Evolutionary conservation across 2,888 invertebrate species (phyloP), one percentile per base, ranked within the genome.

Genomic region (Drosophila leonis): DNA sequence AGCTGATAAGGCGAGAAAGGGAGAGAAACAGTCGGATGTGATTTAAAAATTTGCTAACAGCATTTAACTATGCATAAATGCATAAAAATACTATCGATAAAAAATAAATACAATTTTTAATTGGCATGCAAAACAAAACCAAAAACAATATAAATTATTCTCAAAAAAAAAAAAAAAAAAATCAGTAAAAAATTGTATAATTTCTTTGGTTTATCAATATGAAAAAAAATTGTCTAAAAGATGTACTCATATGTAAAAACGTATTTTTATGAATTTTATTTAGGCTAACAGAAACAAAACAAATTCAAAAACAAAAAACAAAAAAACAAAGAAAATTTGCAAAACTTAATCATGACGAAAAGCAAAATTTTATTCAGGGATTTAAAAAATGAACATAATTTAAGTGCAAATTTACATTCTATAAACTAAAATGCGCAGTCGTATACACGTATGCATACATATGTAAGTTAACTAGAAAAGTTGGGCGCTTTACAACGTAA

Each of bases 331-430:
- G 20, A 12, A 27, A 46, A 27, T 15, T 27, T 46, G n/a, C 29
- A 49, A 48, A 29, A 31, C 31, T 49, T 49, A 52, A 35, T 37
- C 85, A 83, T 69, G 81, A 87, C 82, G 79, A 88, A 83, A 88
- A 90, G 89, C 92, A 91, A 92, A 91, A 91, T 90, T 90, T 61
- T 59, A 88, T 91, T 91, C 91, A 91, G 91, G 91, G 91, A 91
- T 91, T 90, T 84, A 88, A 75, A 75, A 49, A 18, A 33, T 49
- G 18, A 33, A 49, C 54, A 37, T 75, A 72, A 69, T 71, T 65
- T 73, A 73, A 86, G 61, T 72, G 65, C 68, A 70, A 68, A 66
- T 67, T 68, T 65, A 70, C 66, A 65, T 61, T 69, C 77, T 66
- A 72, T 78, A 52, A 75, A 76, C 59, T 18, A 78, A 73, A 49